Percentiles rank a stretch among this genome's conserved stretches.
Evolutionary conservation across 2,888 invertebrate genomes (phyloP).

Genomic region (Pammene fasciana): DNA sequence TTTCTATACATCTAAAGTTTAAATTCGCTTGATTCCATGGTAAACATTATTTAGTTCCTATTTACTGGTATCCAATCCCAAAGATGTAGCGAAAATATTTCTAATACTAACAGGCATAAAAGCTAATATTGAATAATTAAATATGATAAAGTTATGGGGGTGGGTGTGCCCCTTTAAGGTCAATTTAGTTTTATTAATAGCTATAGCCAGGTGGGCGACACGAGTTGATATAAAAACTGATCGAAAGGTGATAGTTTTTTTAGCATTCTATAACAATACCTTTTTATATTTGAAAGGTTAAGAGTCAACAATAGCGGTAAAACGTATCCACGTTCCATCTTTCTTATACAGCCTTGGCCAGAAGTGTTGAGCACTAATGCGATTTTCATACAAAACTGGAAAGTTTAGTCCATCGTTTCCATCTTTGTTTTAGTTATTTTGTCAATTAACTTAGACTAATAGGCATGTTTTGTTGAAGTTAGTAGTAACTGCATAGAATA

Average conservation of each 20-base stretch:
- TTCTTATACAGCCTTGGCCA: no score
- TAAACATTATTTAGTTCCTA: background rate
- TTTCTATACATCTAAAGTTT: background rate
- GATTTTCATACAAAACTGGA: no score
- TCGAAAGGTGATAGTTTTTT: constrained; percentile 24
- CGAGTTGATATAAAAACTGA: constrained; percentile 50
- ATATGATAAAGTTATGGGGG: background rate
- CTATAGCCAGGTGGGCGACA: constrained; percentile 52
- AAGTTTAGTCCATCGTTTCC: no score
- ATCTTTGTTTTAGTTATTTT: no score
- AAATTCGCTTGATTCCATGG: background rate
- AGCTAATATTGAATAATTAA: background rate
- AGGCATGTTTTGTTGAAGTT: no score
- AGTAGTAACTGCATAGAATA: no score
- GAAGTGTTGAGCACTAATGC: no score
- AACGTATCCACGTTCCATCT: background rate
- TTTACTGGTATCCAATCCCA: background rate
- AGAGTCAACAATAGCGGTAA: background rate
- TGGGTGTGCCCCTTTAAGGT: constrained; percentile 52
- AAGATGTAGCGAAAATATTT: background rate
- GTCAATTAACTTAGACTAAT: no score
- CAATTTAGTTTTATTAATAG: constrained; percentile 53
- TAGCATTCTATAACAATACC: background rate
- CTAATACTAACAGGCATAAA: background rate
- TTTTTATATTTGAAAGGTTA: constrained; percentile 9